Evolutionary conservation across 2,113 vertebrate species (phyloP), one percentile per base, ranked within the genome.

Genomic region (Ptilonorhynchus violaceus): DNA sequence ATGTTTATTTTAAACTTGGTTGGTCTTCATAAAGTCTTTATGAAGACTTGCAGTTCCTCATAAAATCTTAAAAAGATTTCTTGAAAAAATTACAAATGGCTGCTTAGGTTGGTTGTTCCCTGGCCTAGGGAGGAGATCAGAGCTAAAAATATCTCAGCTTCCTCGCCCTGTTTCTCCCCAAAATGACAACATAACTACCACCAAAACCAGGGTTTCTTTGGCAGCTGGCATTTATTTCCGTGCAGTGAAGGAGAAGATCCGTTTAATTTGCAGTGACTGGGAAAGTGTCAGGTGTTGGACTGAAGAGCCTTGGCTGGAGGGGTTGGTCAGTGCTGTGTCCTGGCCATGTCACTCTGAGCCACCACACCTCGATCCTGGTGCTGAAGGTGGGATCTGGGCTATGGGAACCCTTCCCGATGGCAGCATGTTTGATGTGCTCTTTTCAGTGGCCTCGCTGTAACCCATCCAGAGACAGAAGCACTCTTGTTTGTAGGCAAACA

Each of bases 111-210:
- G 18, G 21, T 84, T 4, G 4, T 53, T 81, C 24, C 33, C 37
- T 77, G 60, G 27, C 41, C 60, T 19, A 37, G 15, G 28, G 19
- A 76, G 50, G 23, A 37, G 23, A 59, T 13, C 10, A 19, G 37
- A 89, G 39, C 27, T 67, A 39, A 77, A 75, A 75, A 35, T 50
- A 28, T 25, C 35, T 89, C 63, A 41, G 11, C 4, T 69, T 28
- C 30, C n/a, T 83, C 22, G 19, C 5, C 5, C 6, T 0, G 0
- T 73, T 23, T 59, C 7, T 42, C 6, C 46, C 9, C 13, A 0
- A 0, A 50, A 46, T 44, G 31, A 16, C 33, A 75, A 42, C 21
- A 15, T 2, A 8, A 55, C 6, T 16, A n/a, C 17, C 25, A 42
- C 10, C 13, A 52, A 41, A n/a, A 4, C 9, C 30, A 33, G 8